phyloP scores from a whole-genome alignment of 92 coral and sea anemone species.

The Diadumene lineata region DNA sequence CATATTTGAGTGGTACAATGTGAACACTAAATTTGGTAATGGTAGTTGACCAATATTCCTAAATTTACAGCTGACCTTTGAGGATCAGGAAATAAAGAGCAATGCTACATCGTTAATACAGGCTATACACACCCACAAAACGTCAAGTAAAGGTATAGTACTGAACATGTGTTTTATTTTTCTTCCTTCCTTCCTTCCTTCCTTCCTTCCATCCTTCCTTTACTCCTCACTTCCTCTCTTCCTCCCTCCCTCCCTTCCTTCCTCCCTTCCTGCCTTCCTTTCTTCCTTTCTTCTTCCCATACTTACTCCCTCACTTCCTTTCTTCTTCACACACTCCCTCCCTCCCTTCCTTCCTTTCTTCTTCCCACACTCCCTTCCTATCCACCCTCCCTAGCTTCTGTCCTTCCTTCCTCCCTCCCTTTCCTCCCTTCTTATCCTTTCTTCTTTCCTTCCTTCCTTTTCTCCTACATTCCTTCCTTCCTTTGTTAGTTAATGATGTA shows the following conservation, averaged over 20 bases:
- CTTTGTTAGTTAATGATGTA: background rate
- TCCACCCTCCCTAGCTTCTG: too few species aligned
- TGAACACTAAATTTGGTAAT: background rate
- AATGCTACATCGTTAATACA: conserved; percentile 76
- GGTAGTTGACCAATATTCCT: background rate
- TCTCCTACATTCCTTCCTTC: too few species aligned
- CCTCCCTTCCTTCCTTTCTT: background rate
- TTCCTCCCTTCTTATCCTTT: too few species aligned
- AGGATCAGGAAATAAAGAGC: conserved; percentile 64
- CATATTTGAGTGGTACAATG: too few species aligned
- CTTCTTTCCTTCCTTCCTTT: background rate
- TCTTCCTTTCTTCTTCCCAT: background rate
- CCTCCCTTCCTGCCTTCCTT: background rate
- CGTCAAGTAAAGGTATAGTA: conserved; percentile 70
- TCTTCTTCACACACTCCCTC: background rate
- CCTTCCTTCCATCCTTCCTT: too few species aligned
- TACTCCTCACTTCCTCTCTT: background rate
- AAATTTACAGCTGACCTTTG: conserved; percentile 70
- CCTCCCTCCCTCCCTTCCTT: background rate
- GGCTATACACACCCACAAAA: conserved; percentile 61
- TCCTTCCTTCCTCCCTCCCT: background rate
- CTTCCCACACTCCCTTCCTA: background rate
- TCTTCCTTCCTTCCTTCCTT: background rate
- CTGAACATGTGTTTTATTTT: too few species aligned
- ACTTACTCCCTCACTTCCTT: background rate